Conservation (phyloP, 2,888 invertebrate species). For the Gryllus longicercus region DNA sequence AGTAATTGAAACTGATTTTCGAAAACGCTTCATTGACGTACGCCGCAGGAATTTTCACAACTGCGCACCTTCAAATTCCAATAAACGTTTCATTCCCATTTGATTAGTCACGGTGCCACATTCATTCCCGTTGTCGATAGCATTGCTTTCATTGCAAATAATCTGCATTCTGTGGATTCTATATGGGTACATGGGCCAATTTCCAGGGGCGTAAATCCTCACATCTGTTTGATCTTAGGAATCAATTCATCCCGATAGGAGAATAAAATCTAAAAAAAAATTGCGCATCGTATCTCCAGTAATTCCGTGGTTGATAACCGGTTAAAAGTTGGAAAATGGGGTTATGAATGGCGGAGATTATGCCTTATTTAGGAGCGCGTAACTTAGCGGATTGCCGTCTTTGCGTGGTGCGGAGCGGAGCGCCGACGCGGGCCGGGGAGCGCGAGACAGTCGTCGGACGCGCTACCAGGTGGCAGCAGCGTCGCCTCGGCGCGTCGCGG, state of each 20-base stretch:
- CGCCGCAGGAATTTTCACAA: no score
- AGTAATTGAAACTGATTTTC: no score
- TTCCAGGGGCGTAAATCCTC: neutral
- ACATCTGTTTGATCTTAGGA: neutral
- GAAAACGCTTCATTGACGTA: no score
- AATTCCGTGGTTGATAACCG: neutral
- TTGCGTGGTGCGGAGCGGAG: neutral
- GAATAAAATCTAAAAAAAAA: neutral
- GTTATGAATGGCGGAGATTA: neutral
- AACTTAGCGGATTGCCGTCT: neutral
- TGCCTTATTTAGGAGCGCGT: neutral
- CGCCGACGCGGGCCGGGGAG: neutral
- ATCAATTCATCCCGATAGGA: neutral
- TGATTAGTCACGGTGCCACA: no score
- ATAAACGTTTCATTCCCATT: no score
- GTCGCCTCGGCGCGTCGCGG: neutral
- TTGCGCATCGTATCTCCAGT: neutral
- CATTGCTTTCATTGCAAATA: no score
- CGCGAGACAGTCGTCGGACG: neutral
- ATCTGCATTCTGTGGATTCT: no score
- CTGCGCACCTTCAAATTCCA: no score
- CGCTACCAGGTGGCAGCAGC: neutral
- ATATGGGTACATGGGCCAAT: neutral
- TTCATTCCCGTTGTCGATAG: no score
- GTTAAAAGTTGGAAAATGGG: neutral